A percentile compares a stretch with the other conserved stretches of the same genome.
phyloP scores from a whole-genome alignment of 2,113 vertebrate species.

The Cheilinus undulatus region DNA sequence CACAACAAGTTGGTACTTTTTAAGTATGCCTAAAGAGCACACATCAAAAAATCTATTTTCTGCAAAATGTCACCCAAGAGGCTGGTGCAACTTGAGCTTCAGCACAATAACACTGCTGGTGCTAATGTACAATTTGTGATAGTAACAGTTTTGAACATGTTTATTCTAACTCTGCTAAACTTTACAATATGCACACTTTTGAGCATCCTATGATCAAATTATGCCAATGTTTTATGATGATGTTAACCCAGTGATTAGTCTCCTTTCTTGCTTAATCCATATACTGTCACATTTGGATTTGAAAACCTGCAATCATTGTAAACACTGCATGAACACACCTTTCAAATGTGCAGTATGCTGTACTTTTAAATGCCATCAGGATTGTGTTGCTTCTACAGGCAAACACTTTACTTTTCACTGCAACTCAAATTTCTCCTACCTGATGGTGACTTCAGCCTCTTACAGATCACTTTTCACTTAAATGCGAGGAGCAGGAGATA shows the following conservation, averaged over 20 bases:
- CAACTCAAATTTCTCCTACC: too few relatives aligned
- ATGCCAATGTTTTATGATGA: not conserved
- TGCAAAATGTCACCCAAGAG: not conserved
- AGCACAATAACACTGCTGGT: not conserved
- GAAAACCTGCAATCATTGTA: constrained; percentile 9
- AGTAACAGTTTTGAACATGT: not conserved
- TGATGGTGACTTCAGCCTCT: not conserved
- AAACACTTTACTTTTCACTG: too few relatives aligned
- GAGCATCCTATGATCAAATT: constrained; percentile 1
- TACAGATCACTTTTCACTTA: not conserved
- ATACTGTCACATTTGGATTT: not conserved
- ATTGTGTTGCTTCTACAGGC: too few relatives aligned
- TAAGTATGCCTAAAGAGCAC: too few relatives aligned
- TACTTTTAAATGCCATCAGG: too few relatives aligned
- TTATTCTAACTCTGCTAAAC: not conserved
- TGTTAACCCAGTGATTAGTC: not conserved
- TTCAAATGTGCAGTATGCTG: not conserved
- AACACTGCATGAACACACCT: not conserved
- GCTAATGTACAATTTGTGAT: not conserved
- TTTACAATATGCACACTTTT: not conserved
- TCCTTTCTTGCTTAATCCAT: constrained; percentile 5
- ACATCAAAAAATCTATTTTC: too few relatives aligned
- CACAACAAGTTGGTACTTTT: too few relatives aligned
- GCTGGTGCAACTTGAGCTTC: not conserved
- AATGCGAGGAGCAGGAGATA: constrained; percentile 10